Evolutionary conservation across 2,888 invertebrate species (phyloP).

Genomic region (Drosophila robusta): DNA sequence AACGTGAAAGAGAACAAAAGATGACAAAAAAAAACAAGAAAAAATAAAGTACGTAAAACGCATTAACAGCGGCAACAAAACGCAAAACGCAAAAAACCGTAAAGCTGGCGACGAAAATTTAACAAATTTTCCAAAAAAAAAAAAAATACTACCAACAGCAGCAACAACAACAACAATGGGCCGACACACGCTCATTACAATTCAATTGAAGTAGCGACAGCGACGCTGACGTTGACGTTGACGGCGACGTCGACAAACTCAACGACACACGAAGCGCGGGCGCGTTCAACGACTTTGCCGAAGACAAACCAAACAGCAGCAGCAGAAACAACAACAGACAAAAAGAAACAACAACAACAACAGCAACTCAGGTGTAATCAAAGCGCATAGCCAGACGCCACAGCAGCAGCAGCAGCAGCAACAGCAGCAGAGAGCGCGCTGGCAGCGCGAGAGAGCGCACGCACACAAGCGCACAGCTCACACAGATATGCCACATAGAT

Average conservation of each 20-base stretch:
- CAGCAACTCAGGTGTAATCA: conserved; percentile 75
- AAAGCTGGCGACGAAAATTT: conserved; percentile 81
- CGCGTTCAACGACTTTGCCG: conserved; percentile 75
- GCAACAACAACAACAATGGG: conserved; percentile 30
- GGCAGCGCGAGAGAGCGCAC: conserved; percentile 32
- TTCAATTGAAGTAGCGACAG: conserved; percentile 51
- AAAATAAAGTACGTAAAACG: conserved; percentile 57
- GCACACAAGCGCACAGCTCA: conserved; percentile 35
- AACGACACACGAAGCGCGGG: conserved; percentile 51
- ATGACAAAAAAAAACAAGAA: conserved; percentile 30
- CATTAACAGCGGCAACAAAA: conserved; percentile 59
- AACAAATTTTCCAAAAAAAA: conserved; percentile 70
- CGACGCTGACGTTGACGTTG: conserved; percentile 25
- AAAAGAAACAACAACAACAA: conserved; percentile 36
- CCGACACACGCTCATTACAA: conserved; percentile 72
- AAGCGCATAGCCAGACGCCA: conserved; percentile 67
- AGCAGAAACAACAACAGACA: conserved; percentile 44
- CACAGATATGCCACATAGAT: conserved; percentile 67
- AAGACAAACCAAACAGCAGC: conserved; percentile 76
- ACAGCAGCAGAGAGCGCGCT: conserved; percentile 41
- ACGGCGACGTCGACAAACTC: conserved; percentile 22
- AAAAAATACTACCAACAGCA: conserved; percentile 21
- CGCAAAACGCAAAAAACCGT: conserved; percentile 63
- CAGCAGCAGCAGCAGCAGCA: conserved; percentile 54
- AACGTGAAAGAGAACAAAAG: conserved; percentile 28